Percentiles rank a stretch among this genome's conserved stretches.
These are phyloP conservation scores for Cerastis rubricosa DNA, from an alignment of 2,888 invertebrate species.

Conservation along the genomic window DNA sequence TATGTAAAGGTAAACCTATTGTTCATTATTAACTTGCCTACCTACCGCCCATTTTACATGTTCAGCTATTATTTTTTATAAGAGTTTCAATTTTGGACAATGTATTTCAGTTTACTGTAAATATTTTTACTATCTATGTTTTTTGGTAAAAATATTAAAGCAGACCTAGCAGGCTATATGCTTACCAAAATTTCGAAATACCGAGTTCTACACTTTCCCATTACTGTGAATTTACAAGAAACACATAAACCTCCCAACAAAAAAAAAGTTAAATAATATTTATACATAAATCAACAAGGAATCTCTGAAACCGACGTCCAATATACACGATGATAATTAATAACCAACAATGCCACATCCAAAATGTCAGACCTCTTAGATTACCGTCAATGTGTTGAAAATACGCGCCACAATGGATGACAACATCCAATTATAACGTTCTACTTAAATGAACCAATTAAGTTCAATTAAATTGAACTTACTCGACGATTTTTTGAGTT, in stretches of 20 bases:
- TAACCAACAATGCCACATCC: conserved; percentile 52
- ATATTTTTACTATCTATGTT: neutral
- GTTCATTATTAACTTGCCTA: conserved; percentile 68
- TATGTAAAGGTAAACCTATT: conserved; percentile 39
- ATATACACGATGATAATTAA: conserved; percentile 56
- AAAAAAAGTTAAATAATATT: neutral
- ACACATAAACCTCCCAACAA: neutral
- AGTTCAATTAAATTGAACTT: conserved; percentile 58
- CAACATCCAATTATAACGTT: conserved; percentile 68
- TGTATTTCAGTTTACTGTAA: neutral
- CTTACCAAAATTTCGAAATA: neutral
- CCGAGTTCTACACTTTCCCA: neutral
- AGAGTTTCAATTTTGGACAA: conserved; percentile 16
- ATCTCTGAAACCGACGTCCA: conserved; percentile 35
- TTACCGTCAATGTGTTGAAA: conserved; percentile 61
- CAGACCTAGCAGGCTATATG: neutral
- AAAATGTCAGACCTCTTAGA: conserved; percentile 61
- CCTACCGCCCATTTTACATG: conserved; percentile 56
- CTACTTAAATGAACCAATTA: conserved; percentile 58
- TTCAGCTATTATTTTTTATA: conserved; percentile 49
- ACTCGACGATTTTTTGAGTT: conserved; percentile 18
- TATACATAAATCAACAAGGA: conserved; percentile 20
- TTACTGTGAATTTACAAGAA: neutral
- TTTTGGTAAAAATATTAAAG: neutral
- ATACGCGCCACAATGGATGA: conserved; percentile 57